Evolutionary conservation across 2,113 vertebrate species (phyloP), one percentile per base, ranked within the genome.

Genomic region (Cyanocitta stelleri): DNA sequence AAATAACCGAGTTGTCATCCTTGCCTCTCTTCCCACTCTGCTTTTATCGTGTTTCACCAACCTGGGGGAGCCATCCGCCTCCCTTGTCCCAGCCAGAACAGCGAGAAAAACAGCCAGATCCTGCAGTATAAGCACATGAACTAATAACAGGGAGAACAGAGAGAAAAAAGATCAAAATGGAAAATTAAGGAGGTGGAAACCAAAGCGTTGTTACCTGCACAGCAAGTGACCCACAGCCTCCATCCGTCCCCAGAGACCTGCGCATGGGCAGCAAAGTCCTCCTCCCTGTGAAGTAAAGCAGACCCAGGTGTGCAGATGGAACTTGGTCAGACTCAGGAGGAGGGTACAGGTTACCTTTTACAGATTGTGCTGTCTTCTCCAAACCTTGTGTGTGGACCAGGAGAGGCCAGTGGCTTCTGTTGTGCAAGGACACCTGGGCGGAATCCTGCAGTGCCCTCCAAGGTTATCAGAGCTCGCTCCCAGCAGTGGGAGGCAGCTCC

Each of bases 161-260:
- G 51, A 13, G 27, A 18, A 26, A 69, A 77, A 77, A 44, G 1
- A 35, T 51, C 55, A 67, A 37, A 49, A 66, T 44, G 5, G 46
- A 74, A 68, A 80, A 81, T 30, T 13, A 54, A 58, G 2, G 9
- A 49, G 30, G 26, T 73, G 72, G 43, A 4, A 68, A 52, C 51
- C 4, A 8, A 75, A 71, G 54, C 59, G 33, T 55, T 63, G 29
- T 96, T 97, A 97, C 97, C 97, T 96, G 92, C 52, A 72, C 3
- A 79, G 35, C 1, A 10, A 62, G 63, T 66, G 92, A 87, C 86
- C 26, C 27, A 43, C 33, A 69, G 41, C 23, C 63, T 89, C 89
- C 97, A 97, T 97, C 55, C n/a, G 93, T 69, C 49, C 54, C 64
- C 35, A 64, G 54, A 62, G 49, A 85, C 39, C 21, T 37, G 24